Conservation (phyloP, 2,113 vertebrate genomes). For the Rhodinocichla rosea region DNA sequence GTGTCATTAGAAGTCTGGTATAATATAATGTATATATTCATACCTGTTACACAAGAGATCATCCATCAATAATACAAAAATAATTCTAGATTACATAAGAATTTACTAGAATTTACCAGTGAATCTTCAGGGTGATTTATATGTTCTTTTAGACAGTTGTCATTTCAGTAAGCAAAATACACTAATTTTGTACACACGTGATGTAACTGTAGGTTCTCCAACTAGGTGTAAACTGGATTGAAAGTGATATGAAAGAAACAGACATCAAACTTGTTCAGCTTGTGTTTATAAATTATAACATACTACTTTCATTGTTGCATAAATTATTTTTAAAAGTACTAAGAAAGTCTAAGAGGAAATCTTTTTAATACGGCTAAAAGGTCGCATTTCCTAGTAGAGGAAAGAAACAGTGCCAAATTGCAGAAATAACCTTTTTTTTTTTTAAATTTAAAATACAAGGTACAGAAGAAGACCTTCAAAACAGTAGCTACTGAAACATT, state of each 20-base stretch:
- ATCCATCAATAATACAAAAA: conserved; percentile 3
- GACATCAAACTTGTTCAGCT: neutral
- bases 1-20: neutral
- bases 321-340: neutral
- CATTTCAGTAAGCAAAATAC: neutral
- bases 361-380: conserved; percentile 73
- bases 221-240: neutral
- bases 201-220: neutral
- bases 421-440: neutral
- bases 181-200: neutral
- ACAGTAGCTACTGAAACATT: conserved; percentile 7
- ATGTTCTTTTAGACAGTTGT: neutral
- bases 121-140: neutral
- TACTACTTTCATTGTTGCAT: neutral
- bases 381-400: conserved; percentile 76
- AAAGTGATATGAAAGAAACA: neutral
- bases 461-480: conserved; percentile 13
- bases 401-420: conserved; percentile 68
- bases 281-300: neutral
- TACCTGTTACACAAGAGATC: neutral
- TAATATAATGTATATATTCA: neutral
- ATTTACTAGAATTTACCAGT: neutral
- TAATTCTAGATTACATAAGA: neutral
- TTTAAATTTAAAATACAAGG: neutral
- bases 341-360: conserved; percentile 44